Percentiles rank a stretch among this genome's conserved stretches.
Conservation (phyloP, 1,140 invertebrate genomes). For the Wasmannia auropunctata region DNA sequence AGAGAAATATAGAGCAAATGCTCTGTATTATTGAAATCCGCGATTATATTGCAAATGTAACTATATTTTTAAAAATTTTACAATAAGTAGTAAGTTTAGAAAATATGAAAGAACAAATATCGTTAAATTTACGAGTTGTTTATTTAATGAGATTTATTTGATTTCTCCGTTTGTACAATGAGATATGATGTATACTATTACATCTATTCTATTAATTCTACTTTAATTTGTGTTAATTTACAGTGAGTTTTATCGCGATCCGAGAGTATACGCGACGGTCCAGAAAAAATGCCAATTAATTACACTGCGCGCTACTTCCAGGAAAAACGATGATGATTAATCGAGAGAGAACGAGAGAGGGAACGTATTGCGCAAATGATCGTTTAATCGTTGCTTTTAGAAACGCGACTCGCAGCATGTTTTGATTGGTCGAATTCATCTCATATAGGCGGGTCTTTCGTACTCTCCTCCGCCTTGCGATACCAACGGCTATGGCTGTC, state of each 20-base stretch:
- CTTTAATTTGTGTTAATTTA: not conserved
- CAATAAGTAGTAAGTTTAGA: not conserved
- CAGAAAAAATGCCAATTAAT: not conserved
- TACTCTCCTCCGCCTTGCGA: conserved; percentile 79
- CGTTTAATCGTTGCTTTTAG: conserved; percentile 68
- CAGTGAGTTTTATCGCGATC: not conserved
- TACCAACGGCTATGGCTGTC: conserved; percentile 78
- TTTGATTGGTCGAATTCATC: conserved; percentile 76
- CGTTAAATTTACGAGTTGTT: not conserved
- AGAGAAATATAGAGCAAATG: not conserved
- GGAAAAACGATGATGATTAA: conserved; percentile 6
- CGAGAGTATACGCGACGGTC: not conserved
- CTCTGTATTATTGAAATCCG: not conserved
- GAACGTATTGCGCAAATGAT: conserved; percentile 48
- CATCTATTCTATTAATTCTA: not conserved
- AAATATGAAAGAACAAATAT: not conserved
- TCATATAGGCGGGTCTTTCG: conserved; percentile 77
- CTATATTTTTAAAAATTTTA: not conserved
- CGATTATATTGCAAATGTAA: not conserved
- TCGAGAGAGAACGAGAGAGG: not conserved
- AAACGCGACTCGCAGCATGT: conserved; percentile 55
- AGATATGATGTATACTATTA: not conserved
- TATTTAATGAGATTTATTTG: not conserved
- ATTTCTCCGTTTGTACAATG: not conserved
- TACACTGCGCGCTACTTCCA: not conserved